Conservation (phyloP, 92 coral and sea anemone species). For the Heteractis magnifica region DNA sequence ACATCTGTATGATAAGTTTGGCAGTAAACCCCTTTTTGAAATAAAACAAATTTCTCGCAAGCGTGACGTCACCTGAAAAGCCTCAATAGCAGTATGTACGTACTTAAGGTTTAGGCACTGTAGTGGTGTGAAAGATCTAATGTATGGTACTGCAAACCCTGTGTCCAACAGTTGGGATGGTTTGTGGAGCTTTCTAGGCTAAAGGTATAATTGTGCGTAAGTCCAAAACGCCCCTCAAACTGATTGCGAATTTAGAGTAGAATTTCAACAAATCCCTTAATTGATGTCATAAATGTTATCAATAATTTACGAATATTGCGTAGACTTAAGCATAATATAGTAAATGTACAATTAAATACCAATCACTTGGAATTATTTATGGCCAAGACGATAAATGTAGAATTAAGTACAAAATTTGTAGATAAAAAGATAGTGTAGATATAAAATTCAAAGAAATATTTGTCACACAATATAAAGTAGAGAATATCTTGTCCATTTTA, state of each 20-base stretch:
- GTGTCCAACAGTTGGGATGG: background rate
- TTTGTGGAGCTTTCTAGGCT: background rate
- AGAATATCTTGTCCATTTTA: slow-evolving; percentile 28
- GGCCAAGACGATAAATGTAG: slow-evolving; percentile 18
- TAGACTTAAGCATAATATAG: background rate
- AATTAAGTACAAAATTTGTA: slow-evolving; percentile 50
- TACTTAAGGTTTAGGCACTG: too few species aligned
- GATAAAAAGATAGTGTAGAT: slow-evolving; percentile 78
- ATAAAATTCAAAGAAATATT: slow-evolving; percentile 27
- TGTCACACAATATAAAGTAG: slow-evolving; percentile 24
- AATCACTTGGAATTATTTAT: slow-evolving; percentile 35
- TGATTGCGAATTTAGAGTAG: background rate
- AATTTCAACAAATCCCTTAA: background rate
- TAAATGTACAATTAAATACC: background rate
- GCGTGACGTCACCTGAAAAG: too few species aligned
- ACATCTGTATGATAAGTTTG: too few species aligned
- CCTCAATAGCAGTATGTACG: too few species aligned
- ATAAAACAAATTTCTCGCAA: too few species aligned
- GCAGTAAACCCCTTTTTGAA: too few species aligned
- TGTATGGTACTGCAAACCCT: background rate
- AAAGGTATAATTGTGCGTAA: background rate
- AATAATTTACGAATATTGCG: background rate
- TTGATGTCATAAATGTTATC: background rate
- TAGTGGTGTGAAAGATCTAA: too few species aligned
- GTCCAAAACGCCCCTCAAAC: background rate